Evolutionary conservation across 2,113 vertebrate genomes (phyloP), one percentile per base, ranked within the genome.

Genomic region (Calidris pugnax): DNA sequence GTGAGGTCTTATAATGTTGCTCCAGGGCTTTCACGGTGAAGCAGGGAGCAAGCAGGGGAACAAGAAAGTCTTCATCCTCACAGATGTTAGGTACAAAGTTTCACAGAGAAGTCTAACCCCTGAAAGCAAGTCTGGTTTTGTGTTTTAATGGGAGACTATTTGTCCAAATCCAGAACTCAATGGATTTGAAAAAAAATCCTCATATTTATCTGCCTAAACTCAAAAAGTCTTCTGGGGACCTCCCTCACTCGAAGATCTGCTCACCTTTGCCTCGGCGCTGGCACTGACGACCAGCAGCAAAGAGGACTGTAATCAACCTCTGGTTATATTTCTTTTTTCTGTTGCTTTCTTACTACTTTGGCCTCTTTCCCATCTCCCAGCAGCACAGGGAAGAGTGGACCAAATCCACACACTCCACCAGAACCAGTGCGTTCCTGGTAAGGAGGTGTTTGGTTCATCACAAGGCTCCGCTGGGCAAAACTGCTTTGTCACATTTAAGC

Each of bases 21-120:
- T 79, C 86, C 67, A 33, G 92, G 14, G 84, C 48, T 85, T 96
- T 91, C 69, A 41, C 45, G 56, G 66, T 1, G 24, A 87, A 57
- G 45, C 90, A 91, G 62, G 66, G 76, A 82, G 0, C 14, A 89
- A 84, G 56, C 88, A 87, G 66, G 32, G 84, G 57, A 93, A 66
- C 75, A 69, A 90, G 20, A 77, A 85, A 94, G n/a, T 41, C 80
- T 75, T 77, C 83, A 85, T 72, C 80, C 79, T 92, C 85, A 55
- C 95, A 91, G 92, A 90, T 89, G 91, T 81, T 63, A 71, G 47
- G 56, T 56, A 21, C 53, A 62, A 82, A 82, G 28, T 73, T 89
- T 60, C 5, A 11, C 64, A 67, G 5, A 66, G 64, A 80, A 84
- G 37, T 41, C 14, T 75, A 95, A 84, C 24, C 48, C 19, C 74